phyloP scores from a whole-genome alignment of 2,888 invertebrate species.

The Drosophila barbarae region DNA sequence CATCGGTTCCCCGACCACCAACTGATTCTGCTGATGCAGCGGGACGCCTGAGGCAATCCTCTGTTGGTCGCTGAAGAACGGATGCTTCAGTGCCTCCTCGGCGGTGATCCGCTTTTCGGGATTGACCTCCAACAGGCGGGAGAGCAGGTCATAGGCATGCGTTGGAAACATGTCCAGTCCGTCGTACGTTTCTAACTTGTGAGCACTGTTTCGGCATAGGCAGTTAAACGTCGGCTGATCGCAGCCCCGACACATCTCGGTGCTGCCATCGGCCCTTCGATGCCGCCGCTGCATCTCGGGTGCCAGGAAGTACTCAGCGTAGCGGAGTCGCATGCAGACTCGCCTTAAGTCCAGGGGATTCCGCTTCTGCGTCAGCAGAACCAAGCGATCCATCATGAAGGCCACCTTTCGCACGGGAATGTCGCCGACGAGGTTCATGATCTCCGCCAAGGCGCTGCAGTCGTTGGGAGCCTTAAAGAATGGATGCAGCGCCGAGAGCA shows the following conservation, averaged over 20 bases:
- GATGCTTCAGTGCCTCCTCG: constrained; percentile 86
- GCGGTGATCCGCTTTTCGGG: constrained; percentile 87
- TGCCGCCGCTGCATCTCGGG: constrained; percentile 70
- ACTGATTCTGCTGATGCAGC: constrained; percentile 33
- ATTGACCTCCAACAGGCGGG: constrained; percentile 87
- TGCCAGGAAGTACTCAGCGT: constrained; percentile 73
- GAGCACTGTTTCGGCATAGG: constrained; percentile 76
- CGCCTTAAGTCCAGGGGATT: constrained; percentile 80
- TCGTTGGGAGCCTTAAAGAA: constrained; percentile 92
- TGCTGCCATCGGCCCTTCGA: constrained; percentile 66
- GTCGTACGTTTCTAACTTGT: constrained; percentile 65
- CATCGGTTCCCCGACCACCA: constrained; percentile 40
- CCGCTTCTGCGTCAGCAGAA: constrained; percentile 81
- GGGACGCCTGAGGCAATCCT: constrained; percentile 45
- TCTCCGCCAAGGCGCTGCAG: constrained; percentile 89
- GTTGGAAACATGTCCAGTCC: constrained; percentile 82
- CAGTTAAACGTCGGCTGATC: constrained; percentile 78
- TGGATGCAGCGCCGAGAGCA: constrained; percentile 89
- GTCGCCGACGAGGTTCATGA: constrained; percentile 89
- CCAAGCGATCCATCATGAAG: constrained; percentile 82
- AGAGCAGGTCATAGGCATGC: constrained; percentile 87
- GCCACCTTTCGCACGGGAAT: constrained; percentile 85
- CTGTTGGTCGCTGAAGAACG: constrained; percentile 82
- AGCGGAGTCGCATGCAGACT: constrained; percentile 79
- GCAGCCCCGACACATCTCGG: constrained; percentile 77